Evolutionary conservation across 2,113 vertebrate genomes (phyloP).

Genomic region (Mellivora capensis): DNA sequence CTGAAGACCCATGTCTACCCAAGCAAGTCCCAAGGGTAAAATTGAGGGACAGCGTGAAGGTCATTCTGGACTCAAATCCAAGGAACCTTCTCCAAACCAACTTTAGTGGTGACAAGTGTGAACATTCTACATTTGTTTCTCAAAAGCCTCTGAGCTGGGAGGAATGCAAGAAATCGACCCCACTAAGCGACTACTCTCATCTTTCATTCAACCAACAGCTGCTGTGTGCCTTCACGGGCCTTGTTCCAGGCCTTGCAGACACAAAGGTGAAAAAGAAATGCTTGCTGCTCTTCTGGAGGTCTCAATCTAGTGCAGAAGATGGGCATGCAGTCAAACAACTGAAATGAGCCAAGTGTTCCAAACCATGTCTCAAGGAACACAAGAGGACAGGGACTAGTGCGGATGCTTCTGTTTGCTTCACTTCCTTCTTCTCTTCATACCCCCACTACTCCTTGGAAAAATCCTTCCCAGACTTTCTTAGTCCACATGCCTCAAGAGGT

Average conservation of each 20-base stretch:
- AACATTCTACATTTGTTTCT: not conserved
- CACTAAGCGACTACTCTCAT: not conserved
- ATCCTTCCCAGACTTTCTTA: not conserved
- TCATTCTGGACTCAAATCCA: not conserved
- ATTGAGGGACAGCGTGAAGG: not conserved
- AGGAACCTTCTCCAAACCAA: not conserved
- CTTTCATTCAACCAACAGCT: not conserved
- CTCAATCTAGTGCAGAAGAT: not conserved
- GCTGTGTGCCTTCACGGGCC: not conserved
- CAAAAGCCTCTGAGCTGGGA: not conserved
- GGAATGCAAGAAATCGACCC: not conserved
- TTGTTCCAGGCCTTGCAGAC: no score
- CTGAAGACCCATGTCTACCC: not conserved
- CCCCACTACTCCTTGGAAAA: not conserved
- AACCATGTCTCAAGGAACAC: not conserved
- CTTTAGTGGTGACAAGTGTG: not conserved
- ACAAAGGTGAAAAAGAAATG: not conserved
- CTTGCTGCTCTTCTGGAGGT: not conserved
- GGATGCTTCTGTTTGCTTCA: not conserved
- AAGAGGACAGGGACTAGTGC: not conserved
- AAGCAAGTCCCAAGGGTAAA: not conserved
- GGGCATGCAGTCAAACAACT: not conserved
- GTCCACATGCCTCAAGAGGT: not conserved
- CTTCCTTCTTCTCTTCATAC: not conserved
- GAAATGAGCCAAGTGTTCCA: not conserved